Conservation (phyloP, 1,140 invertebrate species). For the Lucilia sericata region DNA sequence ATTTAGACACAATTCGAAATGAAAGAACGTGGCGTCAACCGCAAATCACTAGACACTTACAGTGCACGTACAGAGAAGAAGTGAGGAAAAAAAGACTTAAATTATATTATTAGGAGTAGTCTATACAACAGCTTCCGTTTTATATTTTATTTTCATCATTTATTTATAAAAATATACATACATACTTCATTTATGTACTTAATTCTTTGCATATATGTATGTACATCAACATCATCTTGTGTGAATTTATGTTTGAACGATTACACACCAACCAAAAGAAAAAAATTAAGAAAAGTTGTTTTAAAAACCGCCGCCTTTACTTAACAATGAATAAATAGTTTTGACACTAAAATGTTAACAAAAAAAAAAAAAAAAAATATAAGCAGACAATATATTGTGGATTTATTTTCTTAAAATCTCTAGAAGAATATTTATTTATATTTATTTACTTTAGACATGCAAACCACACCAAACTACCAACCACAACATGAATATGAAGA, state of each 20-base stretch:
- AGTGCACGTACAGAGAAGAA: neutral
- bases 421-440: neutral
- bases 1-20: slow-evolving; percentile 10
- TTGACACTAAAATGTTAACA: slow-evolving; percentile 41
- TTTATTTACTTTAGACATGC: slow-evolving; percentile 36
- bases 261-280: neutral
- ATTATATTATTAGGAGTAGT: slow-evolving; percentile 19
- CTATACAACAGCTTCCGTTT: slow-evolving; percentile 33
- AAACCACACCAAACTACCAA: slow-evolving; percentile 21
- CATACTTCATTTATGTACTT: slow-evolving; percentile 22
- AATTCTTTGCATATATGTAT: neutral
- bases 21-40: slow-evolving; percentile 34
- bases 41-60: slow-evolving; percentile 22
- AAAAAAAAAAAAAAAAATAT: slow-evolving; percentile 3
- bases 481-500: slow-evolving; percentile 17
- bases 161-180: slow-evolving; percentile 14
- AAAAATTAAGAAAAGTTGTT: neutral
- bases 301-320: slow-evolving; percentile 7
- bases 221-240: neutral
- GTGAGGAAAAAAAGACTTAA: neutral
- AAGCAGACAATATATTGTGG: too few species aligned
- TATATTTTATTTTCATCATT: neutral
- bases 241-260: slow-evolving; percentile 5
- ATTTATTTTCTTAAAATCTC: neutral
- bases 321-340: slow-evolving; percentile 41